A percentile compares a stretch with the other conserved stretches of the same genome.
These are phyloP conservation scores for Sebastes matsubarae DNA, from an alignment of 2,797 vertebrate species.

Conservation along the genomic window DNA sequence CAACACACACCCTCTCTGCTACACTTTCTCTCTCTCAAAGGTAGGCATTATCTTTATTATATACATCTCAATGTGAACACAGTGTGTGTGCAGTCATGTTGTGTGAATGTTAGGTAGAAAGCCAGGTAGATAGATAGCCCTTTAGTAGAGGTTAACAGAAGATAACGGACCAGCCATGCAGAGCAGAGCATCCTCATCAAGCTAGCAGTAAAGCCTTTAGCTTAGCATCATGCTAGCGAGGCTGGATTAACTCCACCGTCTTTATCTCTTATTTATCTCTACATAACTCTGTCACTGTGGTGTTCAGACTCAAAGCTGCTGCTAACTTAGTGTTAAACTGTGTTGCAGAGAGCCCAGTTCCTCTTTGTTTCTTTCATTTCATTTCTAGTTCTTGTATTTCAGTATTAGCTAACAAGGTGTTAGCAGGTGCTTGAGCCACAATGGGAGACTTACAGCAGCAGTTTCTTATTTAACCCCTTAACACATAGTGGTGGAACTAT, in stretches of 20 bases:
- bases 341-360: background rate
- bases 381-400: background rate
- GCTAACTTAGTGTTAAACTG: background rate
- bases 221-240: background rate
- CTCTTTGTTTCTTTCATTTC: background rate
- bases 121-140: no score
- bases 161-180: constrained; percentile 48
- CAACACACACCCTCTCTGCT: constrained; percentile 65
- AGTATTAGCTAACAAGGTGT: background rate
- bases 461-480: background rate
- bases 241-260: constrained; percentile 7
- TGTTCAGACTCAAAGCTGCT: background rate
- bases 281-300: fast-evolving
- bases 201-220: constrained; percentile 18
- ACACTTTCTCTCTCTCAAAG: constrained; percentile 71
- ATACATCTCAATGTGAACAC: background rate
- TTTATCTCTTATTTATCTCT: background rate
- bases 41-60: constrained; percentile 47
- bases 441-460: background rate
- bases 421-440: constrained; percentile 24
- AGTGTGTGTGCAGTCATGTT: no score
- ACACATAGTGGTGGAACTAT: background rate
- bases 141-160: constrained; percentile 12
- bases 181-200: constrained; percentile 14
- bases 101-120: no score